Evolutionary conservation across 2,113 vertebrate species (phyloP).

Genomic region (Cebus imitator): DNA sequence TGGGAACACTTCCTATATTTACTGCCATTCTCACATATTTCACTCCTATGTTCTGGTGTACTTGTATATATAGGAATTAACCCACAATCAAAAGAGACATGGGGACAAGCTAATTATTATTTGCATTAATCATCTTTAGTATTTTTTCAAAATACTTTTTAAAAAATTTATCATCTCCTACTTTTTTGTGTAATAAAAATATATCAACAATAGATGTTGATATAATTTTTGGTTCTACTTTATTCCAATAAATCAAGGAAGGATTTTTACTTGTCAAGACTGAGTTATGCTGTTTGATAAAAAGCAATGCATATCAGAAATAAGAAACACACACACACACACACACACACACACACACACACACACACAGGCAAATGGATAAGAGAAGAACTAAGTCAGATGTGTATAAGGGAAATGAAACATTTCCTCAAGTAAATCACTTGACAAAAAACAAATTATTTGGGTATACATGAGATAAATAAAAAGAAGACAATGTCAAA

Average conservation of each 20-base stretch:
- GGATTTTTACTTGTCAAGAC: not conserved
- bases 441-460: not conserved
- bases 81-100: not conserved
- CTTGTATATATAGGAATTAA: not conserved
- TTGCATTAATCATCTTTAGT: not conserved
- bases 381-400: not conserved
- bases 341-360: not conserved
- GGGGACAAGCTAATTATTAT: not conserved
- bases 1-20: not conserved
- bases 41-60: not conserved
- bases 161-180: not conserved
- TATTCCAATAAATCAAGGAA: not conserved
- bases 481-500: not conserved
- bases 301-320: not conserved
- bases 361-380: fast-evolving
- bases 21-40: not conserved
- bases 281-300: fast-evolving
- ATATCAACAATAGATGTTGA: not conserved
- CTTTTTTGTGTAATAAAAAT: not conserved
- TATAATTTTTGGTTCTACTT: not conserved
- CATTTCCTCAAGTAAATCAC: not conserved
- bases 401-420: not conserved
- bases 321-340: not conserved
- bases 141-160: not conserved
- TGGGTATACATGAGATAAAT: not conserved